Base-by-base conservation (phyloP, 2,797 vertebrate genomes). In the Sebastes trivittatus region DNA sequence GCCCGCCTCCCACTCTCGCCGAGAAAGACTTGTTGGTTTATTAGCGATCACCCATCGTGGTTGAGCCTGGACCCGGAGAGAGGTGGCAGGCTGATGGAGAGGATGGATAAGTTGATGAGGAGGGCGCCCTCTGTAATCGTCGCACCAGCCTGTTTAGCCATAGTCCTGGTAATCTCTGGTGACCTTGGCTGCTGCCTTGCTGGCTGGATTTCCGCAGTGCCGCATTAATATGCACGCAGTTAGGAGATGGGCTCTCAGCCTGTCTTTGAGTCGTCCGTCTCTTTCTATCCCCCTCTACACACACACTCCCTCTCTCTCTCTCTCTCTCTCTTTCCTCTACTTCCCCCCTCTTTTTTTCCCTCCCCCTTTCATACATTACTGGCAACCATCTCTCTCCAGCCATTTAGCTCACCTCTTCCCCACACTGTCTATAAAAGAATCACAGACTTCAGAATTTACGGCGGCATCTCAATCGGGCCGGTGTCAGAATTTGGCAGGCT, bases 161-260 rank as follows among this genome's bases (percentile, higher is more conserved):
- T 87, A 90, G 92, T 89, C 70, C 80, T 86, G 83, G 90, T 94
- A 93, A 95, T 95, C 93, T 93, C 76, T 66, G 86, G 74, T 90
- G 94, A 95, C 95, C 93, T 94, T 93, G 93, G 90, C 75, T 74
- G 88, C 86, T 73, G 88, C 76, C 80, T 85, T 72, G 72, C 80
- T 84, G 81, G 75, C 77, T 80, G 87, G 82, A 77, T 91, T 86
- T 92, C 88, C 70, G 82, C 92, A 91, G 83, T 88, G 89, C 85
- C 7, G 78, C 84, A 92, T 93, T 88, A 88, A 92, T 87, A 92
- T 90, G 85, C 85, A 49, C 73, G 10, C 66, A 46, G 83, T 84
- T 78, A 65, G 75, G 73, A 90, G 84, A 91, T 63, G 79, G 82
- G 79, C 87, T 90, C 75, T 80, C 83, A 75, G 81, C 65, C 76